Conservation (phyloP, 2,113 vertebrate genomes). For the Vulpes vulpes region DNA sequence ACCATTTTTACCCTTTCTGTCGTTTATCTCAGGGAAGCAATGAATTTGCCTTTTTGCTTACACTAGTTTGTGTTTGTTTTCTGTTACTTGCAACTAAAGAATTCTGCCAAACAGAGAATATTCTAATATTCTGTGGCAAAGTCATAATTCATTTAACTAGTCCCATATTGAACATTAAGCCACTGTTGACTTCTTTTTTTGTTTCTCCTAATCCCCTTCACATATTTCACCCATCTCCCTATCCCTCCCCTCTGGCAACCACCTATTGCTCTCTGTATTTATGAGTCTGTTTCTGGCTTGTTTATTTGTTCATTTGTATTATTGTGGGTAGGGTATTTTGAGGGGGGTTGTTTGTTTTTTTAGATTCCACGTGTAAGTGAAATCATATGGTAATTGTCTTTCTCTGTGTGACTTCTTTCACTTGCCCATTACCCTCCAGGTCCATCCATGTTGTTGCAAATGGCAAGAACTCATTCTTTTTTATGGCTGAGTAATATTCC, state of each 20-base stretch:
- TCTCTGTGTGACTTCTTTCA: background rate
- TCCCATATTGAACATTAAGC: background rate
- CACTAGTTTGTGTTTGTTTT: background rate
- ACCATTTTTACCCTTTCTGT: background rate
- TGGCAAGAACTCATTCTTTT: background rate
- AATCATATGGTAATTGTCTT: background rate
- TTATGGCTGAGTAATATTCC: background rate
- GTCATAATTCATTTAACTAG: conserved; percentile 2
- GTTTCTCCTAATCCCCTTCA: background rate
- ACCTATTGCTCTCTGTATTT: background rate
- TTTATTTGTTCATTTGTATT: background rate
- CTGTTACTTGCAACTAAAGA: background rate
- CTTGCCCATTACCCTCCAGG: background rate
- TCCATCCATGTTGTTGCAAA: background rate
- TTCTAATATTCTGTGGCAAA: background rate
- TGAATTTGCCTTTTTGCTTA: background rate
- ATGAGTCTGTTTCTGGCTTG: background rate
- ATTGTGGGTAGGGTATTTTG: background rate
- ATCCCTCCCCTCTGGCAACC: background rate
- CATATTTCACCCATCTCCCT: background rate
- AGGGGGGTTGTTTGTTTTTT: background rate
- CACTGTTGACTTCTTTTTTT: background rate
- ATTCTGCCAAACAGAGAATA: background rate
- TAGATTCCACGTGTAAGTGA: background rate
- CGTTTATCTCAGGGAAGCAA: background rate